Percentiles rank a stretch among this genome's conserved stretches.
Evolutionary conservation across 1,140 invertebrate species (phyloP).

Genomic region (Piezodorus guildinii): DNA sequence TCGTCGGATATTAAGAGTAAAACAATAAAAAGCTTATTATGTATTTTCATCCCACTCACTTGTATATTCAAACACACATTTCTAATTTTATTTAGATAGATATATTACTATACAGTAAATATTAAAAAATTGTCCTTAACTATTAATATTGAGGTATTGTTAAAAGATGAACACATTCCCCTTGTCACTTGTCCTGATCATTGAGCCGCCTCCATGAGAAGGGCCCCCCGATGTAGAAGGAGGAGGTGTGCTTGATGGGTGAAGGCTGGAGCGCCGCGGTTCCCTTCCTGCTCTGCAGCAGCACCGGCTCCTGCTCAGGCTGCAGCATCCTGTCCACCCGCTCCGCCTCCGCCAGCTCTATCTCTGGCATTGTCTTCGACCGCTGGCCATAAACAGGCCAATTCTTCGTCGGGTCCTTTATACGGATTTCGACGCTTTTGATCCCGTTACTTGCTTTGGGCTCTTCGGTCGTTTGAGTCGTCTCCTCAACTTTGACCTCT

Average conservation of each 20-base stretch:
- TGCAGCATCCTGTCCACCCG: background rate
- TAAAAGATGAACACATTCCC: no score
- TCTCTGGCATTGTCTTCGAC: background rate
- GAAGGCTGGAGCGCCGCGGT: background rate
- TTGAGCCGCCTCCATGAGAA: background rate
- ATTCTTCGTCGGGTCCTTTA: slow-evolving; percentile 21
- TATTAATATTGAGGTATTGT: no score
- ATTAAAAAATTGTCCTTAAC: no score
- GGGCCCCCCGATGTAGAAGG: background rate
- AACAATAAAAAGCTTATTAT: no score
- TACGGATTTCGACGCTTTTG: slow-evolving; percentile 22
- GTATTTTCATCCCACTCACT: no score
- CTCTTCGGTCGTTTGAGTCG: slow-evolving; percentile 14
- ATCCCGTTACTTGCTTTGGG: slow-evolving; percentile 8
- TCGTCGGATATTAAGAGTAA: no score
- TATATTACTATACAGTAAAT: no score
- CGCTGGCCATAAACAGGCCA: background rate
- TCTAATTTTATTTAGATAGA: no score
- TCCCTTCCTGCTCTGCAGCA: background rate
- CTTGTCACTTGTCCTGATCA: background rate
- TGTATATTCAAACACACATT: no score
- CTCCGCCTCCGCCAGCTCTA: background rate
- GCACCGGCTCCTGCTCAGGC: background rate
- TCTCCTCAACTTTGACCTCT: background rate
- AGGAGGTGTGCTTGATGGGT: slow-evolving; percentile 3